Conservation (phyloP, 1,140 invertebrate species). For the Lerema accius region DNA sequence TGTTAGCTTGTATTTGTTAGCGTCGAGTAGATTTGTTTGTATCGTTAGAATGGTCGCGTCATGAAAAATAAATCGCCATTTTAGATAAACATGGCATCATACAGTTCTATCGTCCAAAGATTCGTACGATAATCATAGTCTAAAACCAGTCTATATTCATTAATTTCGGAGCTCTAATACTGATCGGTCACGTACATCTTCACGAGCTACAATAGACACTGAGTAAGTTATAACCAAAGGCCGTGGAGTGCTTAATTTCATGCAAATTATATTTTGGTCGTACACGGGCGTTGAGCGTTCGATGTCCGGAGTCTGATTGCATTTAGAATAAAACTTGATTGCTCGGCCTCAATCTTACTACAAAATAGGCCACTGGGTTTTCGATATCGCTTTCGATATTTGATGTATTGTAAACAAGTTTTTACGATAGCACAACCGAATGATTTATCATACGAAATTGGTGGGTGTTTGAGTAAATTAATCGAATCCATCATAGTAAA, state of each 20-base stretch:
- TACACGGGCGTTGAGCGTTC: conserved; percentile 25
- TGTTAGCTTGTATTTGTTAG: too few species aligned
- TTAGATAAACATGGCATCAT: too few species aligned
- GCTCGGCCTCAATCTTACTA: conserved; percentile 39
- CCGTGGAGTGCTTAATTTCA: conserved; percentile 43
- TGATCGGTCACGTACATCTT: conserved; percentile 9
- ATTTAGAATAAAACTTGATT: conserved; percentile 43
- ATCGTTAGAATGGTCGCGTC: too few species aligned
- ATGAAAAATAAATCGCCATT: too few species aligned
- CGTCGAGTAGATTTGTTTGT: too few species aligned
- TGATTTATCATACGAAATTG: conserved; percentile 52
- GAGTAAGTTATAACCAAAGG: conserved; percentile 24
- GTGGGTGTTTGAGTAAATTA: conserved; percentile 26
- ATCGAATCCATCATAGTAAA: conserved; percentile 13
- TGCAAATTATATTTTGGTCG: conserved; percentile 44
- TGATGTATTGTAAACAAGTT: conserved; percentile 57
- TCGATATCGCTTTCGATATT: conserved; percentile 44
- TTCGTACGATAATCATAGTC: not conserved
- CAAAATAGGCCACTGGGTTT: conserved; percentile 56
- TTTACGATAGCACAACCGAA: conserved; percentile 45
- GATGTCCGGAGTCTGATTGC: conserved; percentile 28
- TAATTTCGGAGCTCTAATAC: conserved; percentile 4
- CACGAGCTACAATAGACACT: conserved; percentile 27
- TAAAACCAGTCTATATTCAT: not conserved
- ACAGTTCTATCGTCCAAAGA: too few species aligned